phyloP scores from a whole-genome alignment of 2,888 invertebrate genomes.

The Apodemia zela region DNA sequence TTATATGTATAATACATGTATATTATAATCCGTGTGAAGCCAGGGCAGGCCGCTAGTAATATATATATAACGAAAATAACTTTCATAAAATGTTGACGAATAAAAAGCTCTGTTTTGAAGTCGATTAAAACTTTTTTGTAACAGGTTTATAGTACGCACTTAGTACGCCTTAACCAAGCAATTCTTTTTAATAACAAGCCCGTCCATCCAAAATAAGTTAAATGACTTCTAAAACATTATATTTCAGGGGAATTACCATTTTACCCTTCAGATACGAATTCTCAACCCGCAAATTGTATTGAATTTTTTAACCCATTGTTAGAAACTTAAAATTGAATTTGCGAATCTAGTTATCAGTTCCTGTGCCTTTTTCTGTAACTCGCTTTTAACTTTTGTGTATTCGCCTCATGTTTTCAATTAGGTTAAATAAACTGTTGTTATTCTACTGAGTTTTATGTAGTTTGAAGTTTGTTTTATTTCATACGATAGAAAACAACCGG shows the following conservation, averaged over 20 bases:
- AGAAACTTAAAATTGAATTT: constrained; percentile 12
- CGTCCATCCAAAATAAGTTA: not conserved
- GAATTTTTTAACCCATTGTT: constrained; percentile 8
- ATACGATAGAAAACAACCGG: no score
- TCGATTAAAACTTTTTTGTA: no score
- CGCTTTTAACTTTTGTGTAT: constrained; percentile 8
- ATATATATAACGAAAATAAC: no score
- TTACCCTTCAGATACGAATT: not conserved
- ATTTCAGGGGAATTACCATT: not conserved
- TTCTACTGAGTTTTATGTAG: not conserved
- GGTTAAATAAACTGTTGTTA: constrained; percentile 1
- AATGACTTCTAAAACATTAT: constrained; percentile 4
- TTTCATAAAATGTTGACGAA: no score
- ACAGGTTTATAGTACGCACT: not conserved
- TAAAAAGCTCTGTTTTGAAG: no score
- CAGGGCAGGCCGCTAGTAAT: no score
- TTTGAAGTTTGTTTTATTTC: no score
- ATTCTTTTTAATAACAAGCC: not conserved
- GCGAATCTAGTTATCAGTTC: not conserved
- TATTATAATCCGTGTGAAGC: no score
- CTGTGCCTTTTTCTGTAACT: constrained; percentile 3
- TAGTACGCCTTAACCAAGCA: not conserved
- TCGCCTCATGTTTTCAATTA: constrained; percentile 1
- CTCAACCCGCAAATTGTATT: not conserved
- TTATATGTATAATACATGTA: no score